These are phyloP conservation scores for Metellina segmentata DNA, from an alignment of 2,888 invertebrate genomes.

Conservation along the genomic window DNA sequence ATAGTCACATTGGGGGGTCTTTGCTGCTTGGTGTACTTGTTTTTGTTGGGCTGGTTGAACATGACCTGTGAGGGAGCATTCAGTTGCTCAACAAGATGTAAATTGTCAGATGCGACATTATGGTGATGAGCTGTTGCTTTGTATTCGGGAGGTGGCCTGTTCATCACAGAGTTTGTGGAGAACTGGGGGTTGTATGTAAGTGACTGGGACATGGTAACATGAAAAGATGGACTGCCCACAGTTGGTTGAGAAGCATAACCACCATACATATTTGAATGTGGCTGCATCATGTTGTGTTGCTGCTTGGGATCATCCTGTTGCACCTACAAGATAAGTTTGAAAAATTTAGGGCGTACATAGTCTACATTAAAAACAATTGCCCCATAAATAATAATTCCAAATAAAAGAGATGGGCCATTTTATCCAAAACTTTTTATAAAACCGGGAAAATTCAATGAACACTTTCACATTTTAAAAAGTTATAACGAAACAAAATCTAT, in stretches of 20 bases:
- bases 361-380: background rate
- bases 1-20: conserved; percentile 85
- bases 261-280: conserved; percentile 18
- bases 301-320: conserved; percentile 40
- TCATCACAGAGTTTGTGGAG: conserved; percentile 16
- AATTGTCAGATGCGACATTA: conserved; percentile 20
- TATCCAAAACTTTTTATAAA: too few relatives aligned
- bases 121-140: conserved; percentile 49
- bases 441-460: too few relatives aligned
- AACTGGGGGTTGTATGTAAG: conserved; percentile 52
- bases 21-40: conserved; percentile 80
- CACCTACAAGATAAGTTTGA: conserved; percentile 10
- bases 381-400: background rate
- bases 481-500: too few relatives aligned
- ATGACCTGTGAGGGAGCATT: conserved; percentile 36
- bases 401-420: too few relatives aligned
- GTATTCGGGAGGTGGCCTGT: conserved; percentile 70
- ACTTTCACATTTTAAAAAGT: too few relatives aligned
- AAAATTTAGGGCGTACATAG: background rate
- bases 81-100: conserved; percentile 55
- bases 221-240: conserved; percentile 45
- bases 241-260: conserved; percentile 43
- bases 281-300: conserved; percentile 33
- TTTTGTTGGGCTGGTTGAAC: conserved; percentile 48
- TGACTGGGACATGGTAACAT: conserved; percentile 60